A percentile compares a stretch with the other conserved stretches of the same genome.
Evolutionary conservation across 1,140 invertebrate genomes (phyloP).

Genomic region (Eciton burchellii): DNA sequence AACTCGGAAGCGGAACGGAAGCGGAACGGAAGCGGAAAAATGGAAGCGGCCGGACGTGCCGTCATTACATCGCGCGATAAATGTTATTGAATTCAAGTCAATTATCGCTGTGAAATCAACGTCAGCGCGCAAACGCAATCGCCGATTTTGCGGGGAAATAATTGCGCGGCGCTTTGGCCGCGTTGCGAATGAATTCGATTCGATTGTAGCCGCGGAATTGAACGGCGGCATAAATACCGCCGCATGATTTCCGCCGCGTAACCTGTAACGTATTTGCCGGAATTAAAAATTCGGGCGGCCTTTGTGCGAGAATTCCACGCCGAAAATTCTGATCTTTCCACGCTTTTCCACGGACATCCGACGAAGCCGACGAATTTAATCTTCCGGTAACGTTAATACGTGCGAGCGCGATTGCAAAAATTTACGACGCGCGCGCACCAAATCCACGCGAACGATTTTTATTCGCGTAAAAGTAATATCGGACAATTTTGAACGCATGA

Average conservation of each 20-base stretch:
- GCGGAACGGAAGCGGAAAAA: slow-evolving; percentile 9
- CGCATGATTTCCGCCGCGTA: no score
- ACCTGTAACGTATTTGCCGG: no score
- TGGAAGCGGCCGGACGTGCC: background rate
- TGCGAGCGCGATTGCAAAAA: background rate
- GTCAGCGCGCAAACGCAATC: background rate
- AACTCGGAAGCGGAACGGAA: background rate
- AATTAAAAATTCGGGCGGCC: no score
- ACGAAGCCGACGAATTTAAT: background rate
- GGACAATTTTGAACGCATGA: no score
- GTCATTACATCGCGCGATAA: slow-evolving; percentile 14
- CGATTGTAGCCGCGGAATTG: background rate
- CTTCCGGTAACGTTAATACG: background rate
- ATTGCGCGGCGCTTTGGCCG: background rate
- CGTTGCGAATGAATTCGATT: background rate
- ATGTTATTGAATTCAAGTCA: slow-evolving; percentile 9
- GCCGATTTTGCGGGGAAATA: background rate
- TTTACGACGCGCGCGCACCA: background rate
- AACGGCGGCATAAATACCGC: slow-evolving; percentile 3
- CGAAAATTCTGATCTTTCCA: no score
- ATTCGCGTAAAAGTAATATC: no score
- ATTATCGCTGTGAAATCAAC: background rate
- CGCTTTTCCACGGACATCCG: background rate
- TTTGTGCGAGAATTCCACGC: no score
- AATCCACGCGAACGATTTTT: no score